phyloP scores from a whole-genome alignment of 2,113 vertebrate species.

The Bubo blakistoni region DNA sequence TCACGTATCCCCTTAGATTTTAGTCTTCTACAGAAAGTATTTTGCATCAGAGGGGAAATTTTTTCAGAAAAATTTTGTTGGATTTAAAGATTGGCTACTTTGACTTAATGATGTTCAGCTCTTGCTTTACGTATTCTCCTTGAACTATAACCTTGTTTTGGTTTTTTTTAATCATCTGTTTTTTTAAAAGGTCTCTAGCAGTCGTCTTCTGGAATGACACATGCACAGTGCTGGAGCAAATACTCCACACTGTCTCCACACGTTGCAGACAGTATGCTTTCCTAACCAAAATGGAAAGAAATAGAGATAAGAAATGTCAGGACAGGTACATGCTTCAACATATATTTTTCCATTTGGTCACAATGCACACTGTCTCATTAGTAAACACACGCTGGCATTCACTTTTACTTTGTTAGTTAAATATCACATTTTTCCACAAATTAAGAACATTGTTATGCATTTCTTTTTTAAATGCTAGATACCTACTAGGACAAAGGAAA shows the following conservation, averaged over 20 bases:
- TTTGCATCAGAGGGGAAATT: neutral
- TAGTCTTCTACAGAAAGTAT: neutral
- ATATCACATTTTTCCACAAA: neutral
- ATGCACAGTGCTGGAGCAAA: neutral
- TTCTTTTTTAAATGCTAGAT: neutral
- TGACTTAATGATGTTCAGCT: neutral
- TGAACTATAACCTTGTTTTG: neutral
- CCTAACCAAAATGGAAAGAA: neutral
- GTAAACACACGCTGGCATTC: conserved; percentile 26
- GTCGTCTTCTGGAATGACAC: neutral
- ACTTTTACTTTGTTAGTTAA: conserved; percentile 37
- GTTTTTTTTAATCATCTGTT: neutral
- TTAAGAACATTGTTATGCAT: neutral
- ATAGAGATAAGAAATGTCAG: neutral
- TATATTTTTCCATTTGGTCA: neutral
- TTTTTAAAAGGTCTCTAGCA: neutral
- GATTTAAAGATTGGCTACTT: neutral
- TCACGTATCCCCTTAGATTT: neutral
- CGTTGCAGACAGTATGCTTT: neutral
- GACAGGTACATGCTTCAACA: neutral
- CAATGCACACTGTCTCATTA: neutral
- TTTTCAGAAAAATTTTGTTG: neutral
- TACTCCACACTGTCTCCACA: neutral
- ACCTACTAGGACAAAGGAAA: neutral
- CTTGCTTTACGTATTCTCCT: neutral